These are phyloP conservation scores for Papilio protenor DNA, from an alignment of 2,888 invertebrate genomes.

Conservation along the genomic window DNA sequence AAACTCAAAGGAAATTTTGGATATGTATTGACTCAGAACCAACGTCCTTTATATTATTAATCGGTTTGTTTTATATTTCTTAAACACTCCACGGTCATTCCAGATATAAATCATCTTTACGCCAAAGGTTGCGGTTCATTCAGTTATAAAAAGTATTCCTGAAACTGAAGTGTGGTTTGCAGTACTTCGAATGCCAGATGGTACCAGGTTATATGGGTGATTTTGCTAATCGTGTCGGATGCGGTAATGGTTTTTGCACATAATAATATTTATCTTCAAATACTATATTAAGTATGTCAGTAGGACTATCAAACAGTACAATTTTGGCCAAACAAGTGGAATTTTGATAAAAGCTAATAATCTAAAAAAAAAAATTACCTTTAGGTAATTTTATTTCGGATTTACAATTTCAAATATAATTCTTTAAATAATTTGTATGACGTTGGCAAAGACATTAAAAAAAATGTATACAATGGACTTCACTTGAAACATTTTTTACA, in stretches of 20 bases:
- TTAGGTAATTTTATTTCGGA: no score
- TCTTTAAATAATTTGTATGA: not conserved
- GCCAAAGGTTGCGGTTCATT: slow-evolving; percentile 51
- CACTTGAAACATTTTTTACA: no score
- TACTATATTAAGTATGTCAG: not conserved
- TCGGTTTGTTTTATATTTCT: slow-evolving; percentile 7
- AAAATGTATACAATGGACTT: no score
- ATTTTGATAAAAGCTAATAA: no score
- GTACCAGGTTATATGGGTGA: slow-evolving; percentile 43
- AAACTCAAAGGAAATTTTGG: not conserved
- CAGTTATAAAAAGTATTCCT: slow-evolving; percentile 57
- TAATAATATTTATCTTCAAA: not conserved
- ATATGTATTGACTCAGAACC: slow-evolving; percentile 4
- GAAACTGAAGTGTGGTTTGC: slow-evolving; percentile 55
- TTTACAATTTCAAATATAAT: not conserved
- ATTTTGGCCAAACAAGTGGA: no score
- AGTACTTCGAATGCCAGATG: slow-evolving; percentile 57
- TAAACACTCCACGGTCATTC: slow-evolving; percentile 49
- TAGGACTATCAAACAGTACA: no score
- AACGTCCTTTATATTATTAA: not conserved
- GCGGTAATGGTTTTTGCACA: slow-evolving; percentile 8
- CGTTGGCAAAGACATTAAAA: no score
- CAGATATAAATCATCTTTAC: slow-evolving; percentile 56
- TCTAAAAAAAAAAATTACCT: no score
- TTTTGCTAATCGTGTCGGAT: slow-evolving; percentile 35